Percentiles rank a stretch among this genome's conserved stretches.
These are phyloP conservation scores for Pentamera pediparva DNA, from an alignment of 53 echinoderm and acorn worm species.

Conservation along the genomic window DNA sequence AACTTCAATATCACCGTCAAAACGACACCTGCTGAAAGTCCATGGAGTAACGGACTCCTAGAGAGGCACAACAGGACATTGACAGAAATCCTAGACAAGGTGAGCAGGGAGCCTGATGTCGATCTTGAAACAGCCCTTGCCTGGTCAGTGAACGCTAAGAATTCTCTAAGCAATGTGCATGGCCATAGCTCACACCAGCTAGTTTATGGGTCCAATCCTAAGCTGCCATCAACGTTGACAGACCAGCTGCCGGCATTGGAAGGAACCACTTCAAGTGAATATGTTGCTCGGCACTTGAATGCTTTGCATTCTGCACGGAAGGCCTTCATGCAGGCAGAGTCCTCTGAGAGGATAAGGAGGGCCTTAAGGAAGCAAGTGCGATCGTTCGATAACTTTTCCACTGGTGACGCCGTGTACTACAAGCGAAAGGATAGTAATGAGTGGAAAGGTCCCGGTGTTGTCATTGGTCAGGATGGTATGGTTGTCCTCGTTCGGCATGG, in stretches of 20 bases:
- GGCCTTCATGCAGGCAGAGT: background rate
- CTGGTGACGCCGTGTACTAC: constrained; percentile 7
- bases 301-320: background rate
- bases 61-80: constrained; percentile 46
- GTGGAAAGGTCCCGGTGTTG: background rate
- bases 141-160: constrained; percentile 55
- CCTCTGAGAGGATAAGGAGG: constrained; percentile 4
- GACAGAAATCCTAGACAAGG: constrained; percentile 19
- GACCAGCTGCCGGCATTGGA: background rate
- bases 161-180: constrained; percentile 34
- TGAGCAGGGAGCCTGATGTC: constrained; percentile 3
- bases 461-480: constrained; percentile 10
- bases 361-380: background rate
- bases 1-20: constrained; percentile 36
- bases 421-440: constrained; percentile 4
- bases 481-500: background rate
- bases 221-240: background rate
- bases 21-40: constrained; percentile 40
- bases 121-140: constrained; percentile 32
- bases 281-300: constrained; percentile 12
- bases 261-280: background rate
- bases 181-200: constrained; percentile 6
- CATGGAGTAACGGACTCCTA: constrained; percentile 45
- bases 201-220: background rate
- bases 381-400: background rate